These are phyloP conservation scores for Hydropsyche tenuis DNA, from an alignment of 1,140 invertebrate genomes.

Conservation along the genomic window DNA sequence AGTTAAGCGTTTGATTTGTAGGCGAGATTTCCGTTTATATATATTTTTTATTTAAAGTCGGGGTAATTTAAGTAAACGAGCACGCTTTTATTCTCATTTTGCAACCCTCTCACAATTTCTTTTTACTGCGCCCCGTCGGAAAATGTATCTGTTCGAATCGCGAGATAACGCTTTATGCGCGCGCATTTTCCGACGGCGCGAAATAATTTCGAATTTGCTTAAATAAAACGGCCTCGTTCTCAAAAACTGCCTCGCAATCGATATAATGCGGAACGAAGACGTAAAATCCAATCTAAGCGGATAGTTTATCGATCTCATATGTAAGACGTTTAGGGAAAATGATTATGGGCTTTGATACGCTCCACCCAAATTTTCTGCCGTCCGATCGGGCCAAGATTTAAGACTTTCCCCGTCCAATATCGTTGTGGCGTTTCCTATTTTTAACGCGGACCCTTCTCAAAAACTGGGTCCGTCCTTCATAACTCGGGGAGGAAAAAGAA, in stretches of 20 bases:
- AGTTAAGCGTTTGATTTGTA: neutral
- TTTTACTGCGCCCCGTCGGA: neutral
- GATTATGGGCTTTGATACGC: conserved; percentile 4
- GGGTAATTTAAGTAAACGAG: conserved; percentile 12
- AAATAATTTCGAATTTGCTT: too few species aligned
- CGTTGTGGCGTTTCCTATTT: conserved; percentile 18
- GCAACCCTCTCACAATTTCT: conserved; percentile 16
- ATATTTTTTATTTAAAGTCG: neutral
- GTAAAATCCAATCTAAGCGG: too few species aligned
- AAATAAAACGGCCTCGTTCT: too few species aligned
- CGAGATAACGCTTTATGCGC: neutral
- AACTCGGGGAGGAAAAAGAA: neutral
- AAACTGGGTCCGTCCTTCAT: neutral
- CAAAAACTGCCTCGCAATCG: too few species aligned
- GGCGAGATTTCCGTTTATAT: neutral
- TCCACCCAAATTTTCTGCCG: neutral
- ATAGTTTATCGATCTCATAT: too few species aligned
- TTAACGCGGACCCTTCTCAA: neutral
- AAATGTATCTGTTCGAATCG: conserved; percentile 5
- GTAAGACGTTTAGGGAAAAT: neutral
- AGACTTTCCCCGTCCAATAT: neutral
- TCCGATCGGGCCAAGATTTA: neutral
- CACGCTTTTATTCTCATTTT: conserved; percentile 7
- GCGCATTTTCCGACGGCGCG: neutral
- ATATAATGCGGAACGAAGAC: too few species aligned